Evolutionary conservation across 2,888 invertebrate species (phyloP).

Genomic region (Diarsia rubi): DNA sequence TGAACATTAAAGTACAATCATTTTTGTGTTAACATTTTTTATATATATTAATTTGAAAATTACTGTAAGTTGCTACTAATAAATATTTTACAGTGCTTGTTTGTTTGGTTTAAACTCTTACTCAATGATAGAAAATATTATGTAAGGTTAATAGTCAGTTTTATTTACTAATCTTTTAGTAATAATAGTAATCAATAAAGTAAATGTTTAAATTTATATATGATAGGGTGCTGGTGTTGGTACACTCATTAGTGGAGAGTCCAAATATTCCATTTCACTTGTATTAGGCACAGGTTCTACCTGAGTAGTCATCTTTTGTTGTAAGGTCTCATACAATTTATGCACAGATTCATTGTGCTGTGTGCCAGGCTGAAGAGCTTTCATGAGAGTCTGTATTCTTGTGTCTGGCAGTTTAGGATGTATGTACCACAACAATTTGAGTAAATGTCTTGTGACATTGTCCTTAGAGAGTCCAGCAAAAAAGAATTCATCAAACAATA

Average conservation of each 20-base stretch:
- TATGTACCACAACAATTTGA: slow-evolving; percentile 97
- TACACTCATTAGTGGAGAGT: slow-evolving; percentile 96
- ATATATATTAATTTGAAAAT: slow-evolving; percentile 76
- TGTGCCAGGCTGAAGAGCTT: slow-evolving; percentile 94
- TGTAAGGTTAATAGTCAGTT: slow-evolving; percentile 2
- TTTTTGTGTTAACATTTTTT: slow-evolving; percentile 67
- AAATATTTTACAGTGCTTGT: slow-evolving; percentile 82
- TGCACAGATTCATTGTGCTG: slow-evolving; percentile 97
- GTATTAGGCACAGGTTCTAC: slow-evolving; percentile 92
- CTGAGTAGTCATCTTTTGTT: slow-evolving; percentile 94
- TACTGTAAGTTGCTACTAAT: slow-evolving; percentile 86
- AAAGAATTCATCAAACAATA: slow-evolving; percentile 98
- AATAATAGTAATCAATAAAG: slow-evolving; percentile 25
- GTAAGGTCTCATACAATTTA: slow-evolving; percentile 94
- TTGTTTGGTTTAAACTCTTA: slow-evolving; percentile 22
- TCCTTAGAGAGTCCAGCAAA: slow-evolving; percentile 97
- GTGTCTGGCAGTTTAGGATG: slow-evolving; percentile 95
- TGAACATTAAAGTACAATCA: slow-evolving; percentile 53
- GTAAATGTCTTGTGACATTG: slow-evolving; percentile 97
- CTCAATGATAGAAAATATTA: slow-evolving; percentile 20
- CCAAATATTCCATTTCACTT: slow-evolving; percentile 94
- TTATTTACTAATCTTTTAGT: slow-evolving; percentile 43
- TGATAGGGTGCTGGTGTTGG: slow-evolving; percentile 95
- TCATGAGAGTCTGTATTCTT: slow-evolving; percentile 95
- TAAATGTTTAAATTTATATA: slow-evolving; percentile 73